Percentiles rank a stretch among this genome's conserved stretches.
phyloP scores from a whole-genome alignment of 1,140 invertebrate genomes.

The Zophobas atratus region DNA sequence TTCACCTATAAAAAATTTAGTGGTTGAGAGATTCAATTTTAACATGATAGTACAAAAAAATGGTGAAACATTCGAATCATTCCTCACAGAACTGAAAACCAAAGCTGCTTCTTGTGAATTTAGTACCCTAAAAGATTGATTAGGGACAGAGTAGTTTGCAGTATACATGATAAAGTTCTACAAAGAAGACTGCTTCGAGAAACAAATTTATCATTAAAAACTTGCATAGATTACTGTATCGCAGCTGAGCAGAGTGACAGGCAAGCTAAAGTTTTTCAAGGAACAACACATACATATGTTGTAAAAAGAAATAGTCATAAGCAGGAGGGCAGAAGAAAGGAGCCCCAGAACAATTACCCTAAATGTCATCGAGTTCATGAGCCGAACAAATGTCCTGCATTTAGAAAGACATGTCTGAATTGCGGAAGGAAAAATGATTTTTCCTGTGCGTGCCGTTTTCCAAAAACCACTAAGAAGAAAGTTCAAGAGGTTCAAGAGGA shows the following conservation, averaged over 20 bases:
- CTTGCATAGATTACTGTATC: constrained; percentile 58
- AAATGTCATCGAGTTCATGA: too few species aligned
- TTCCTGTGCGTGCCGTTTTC: too few species aligned
- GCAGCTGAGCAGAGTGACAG: constrained; percentile 55
- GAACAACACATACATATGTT: too few species aligned
- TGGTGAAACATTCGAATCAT: constrained; percentile 60
- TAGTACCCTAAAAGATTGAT: constrained; percentile 51
- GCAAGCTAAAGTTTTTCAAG: background rate
- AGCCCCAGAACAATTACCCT: too few species aligned
- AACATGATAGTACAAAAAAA: constrained; percentile 56
- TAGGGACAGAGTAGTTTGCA: constrained; percentile 57
- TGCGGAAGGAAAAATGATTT: too few species aligned
- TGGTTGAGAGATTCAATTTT: constrained; percentile 59
- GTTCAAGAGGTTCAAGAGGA: too few species aligned
- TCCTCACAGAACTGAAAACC: constrained; percentile 57
- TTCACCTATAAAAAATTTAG: constrained; percentile 57
- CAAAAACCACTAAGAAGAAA: too few species aligned
- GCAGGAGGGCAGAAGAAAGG: too few species aligned
- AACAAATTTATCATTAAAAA: constrained; percentile 58
- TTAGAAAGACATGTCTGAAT: too few species aligned
- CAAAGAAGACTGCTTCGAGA: constrained; percentile 62
- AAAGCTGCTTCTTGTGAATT: constrained; percentile 57
- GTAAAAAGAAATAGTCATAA: too few species aligned
- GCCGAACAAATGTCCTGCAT: too few species aligned
- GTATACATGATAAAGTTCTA: constrained; percentile 52